A percentile compares a stretch with the other conserved stretches of the same genome.
Evolutionary conservation across 2,888 invertebrate genomes (phyloP).

Genomic region (Incurvaria masculella): DNA sequence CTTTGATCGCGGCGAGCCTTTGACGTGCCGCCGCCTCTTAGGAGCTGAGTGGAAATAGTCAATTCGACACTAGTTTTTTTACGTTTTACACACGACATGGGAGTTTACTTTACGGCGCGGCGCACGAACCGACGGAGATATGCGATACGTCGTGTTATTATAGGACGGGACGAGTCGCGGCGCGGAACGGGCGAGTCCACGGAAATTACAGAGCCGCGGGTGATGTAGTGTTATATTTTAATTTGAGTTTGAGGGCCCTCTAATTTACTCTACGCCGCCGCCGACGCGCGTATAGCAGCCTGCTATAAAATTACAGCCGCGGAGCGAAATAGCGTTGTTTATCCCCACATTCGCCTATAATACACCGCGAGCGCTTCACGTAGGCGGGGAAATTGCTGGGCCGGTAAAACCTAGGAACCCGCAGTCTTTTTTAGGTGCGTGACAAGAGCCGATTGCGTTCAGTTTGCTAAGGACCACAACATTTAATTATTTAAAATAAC

Average conservation of each 20-base stretch:
- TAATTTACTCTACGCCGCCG: neutral
- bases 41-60: constrained; percentile 42
- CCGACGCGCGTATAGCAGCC: neutral
- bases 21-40: constrained; percentile 30
- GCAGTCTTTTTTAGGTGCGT: too few species aligned
- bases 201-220: neutral
- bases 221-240: constrained; percentile 1
- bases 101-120: constrained; percentile 3
- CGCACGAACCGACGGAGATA: neutral
- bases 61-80: constrained; percentile 48
- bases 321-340: too few species aligned
- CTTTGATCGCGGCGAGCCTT: constrained; percentile 53
- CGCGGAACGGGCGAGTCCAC: neutral
- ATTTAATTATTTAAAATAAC: too few species aligned
- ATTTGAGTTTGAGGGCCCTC: neutral
- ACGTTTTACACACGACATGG: constrained; percentile 13
- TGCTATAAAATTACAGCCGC: neutral
- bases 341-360: too few species aligned
- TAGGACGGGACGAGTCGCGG: too few species aligned
- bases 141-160: neutral
- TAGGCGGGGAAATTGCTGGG: too few species aligned
- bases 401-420: too few species aligned
- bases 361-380: too few species aligned
- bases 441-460: too few species aligned
- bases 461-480: too few species aligned